Conservation (phyloP, 2,797 vertebrate genomes). For the Lycodopsis pacificus region DNA sequence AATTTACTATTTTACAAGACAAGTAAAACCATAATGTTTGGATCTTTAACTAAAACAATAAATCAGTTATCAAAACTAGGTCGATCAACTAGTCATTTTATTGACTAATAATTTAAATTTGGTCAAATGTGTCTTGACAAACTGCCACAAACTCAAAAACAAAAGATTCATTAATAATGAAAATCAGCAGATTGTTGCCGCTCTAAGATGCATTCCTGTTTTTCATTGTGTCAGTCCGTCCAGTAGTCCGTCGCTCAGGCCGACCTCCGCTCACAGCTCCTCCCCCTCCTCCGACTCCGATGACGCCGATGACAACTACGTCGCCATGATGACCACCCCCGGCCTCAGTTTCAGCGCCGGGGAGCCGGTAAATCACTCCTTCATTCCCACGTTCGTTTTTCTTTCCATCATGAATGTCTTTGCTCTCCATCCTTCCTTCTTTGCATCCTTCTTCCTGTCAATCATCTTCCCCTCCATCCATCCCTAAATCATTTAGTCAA, state of each 20-base stretch:
- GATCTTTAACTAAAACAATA: no score
- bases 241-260: constrained; percentile 69
- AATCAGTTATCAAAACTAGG: no score
- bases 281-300: constrained; percentile 93
- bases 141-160: neutral
- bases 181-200: neutral
- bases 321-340: constrained; percentile 90
- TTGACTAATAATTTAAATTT: no score
- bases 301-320: constrained; percentile 91
- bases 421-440: neutral
- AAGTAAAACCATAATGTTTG: no score
- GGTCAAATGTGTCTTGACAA: neutral
- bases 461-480: neutral
- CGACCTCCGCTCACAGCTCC: constrained; percentile 90
- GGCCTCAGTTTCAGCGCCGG: constrained; percentile 63
- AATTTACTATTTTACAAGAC: no score
- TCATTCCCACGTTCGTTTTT: no score
- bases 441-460: neutral
- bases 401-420: fast-evolving
- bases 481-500: no score
- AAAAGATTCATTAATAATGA: neutral
- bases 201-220: neutral
- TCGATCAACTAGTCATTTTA: no score
- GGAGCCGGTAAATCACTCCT: constrained; percentile 53
- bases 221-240: constrained; percentile 58